phyloP scores from a whole-genome alignment of 2,113 vertebrate species.

The Syngnathus floridae region DNA sequence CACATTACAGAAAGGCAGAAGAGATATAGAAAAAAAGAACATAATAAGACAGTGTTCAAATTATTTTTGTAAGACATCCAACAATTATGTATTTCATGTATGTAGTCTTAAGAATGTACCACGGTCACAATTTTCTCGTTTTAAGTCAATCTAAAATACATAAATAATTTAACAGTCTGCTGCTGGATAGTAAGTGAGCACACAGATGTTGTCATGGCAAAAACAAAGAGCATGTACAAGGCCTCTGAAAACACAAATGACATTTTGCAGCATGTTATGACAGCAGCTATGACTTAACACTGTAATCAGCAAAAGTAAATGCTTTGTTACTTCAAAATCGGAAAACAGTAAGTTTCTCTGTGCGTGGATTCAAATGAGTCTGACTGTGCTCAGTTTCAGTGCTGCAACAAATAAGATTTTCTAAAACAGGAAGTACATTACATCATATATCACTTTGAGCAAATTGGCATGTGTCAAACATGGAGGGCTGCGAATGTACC shows the following conservation, averaged over 20 bases:
- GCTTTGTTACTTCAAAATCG: neutral
- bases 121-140: constrained; percentile 21
- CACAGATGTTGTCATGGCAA: constrained; percentile 8
- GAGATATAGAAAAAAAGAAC: constrained; percentile 8
- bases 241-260: constrained; percentile 33
- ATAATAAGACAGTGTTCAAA: constrained; percentile 20
- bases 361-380: neutral
- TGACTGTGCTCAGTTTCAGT: neutral
- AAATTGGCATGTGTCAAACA: constrained; percentile 32
- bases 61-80: constrained; percentile 18
- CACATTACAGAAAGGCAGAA: constrained; percentile 4
- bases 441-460: constrained; percentile 11
- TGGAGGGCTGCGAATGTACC: neutral
- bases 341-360: neutral
- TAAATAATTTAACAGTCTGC: constrained; percentile 24
- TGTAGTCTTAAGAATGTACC: constrained; percentile 12
- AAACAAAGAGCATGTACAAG: constrained; percentile 31
- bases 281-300: neutral
- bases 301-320: neutral
- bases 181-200: constrained; percentile 17
- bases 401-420: neutral
- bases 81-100: constrained; percentile 32
- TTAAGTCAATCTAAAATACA: constrained; percentile 27
- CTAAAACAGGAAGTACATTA: constrained; percentile 4
- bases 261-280: constrained; percentile 25